A percentile compares a stretch with the other conserved stretches of the same genome.
Conservation (phyloP, 2,888 invertebrate species). For the Oligia fasciuncula region DNA sequence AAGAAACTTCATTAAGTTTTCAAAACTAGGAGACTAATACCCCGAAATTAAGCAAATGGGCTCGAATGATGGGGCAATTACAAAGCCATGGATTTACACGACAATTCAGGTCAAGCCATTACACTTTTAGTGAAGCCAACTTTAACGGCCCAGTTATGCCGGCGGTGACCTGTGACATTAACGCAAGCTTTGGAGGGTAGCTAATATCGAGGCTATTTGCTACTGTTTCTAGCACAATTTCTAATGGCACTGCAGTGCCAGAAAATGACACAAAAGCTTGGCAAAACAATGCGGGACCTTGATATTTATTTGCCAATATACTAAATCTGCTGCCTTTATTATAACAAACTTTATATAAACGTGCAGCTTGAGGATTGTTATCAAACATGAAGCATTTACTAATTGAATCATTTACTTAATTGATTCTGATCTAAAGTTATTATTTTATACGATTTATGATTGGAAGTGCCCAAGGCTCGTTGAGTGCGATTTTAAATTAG, state of each 20-base stretch:
- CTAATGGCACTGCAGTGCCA: conserved; percentile 66
- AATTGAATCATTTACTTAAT: conserved; percentile 29
- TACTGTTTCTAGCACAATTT: conserved; percentile 62
- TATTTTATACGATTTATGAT: conserved; percentile 9
- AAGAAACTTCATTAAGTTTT: conserved; percentile 26
- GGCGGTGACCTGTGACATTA: conserved; percentile 76
- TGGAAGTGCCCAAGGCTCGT: not conserved
- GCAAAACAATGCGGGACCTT: conserved; percentile 76
- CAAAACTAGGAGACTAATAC: conserved; percentile 41
- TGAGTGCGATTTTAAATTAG: not conserved
- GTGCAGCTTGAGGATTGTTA: conserved; percentile 23
- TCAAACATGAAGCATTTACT: conserved; percentile 25
- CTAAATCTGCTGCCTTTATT: conserved; percentile 43
- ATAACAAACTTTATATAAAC: conserved; percentile 48
- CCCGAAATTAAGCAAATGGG: conserved; percentile 69
- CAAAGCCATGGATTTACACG: conserved; percentile 71
- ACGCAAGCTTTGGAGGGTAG: conserved; percentile 72
- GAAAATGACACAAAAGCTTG: conserved; percentile 72
- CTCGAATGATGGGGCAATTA: conserved; percentile 70
- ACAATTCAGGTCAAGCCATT: conserved; percentile 75
- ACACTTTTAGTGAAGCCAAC: conserved; percentile 68
- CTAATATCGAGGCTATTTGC: conserved; percentile 74
- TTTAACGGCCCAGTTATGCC: conserved; percentile 68
- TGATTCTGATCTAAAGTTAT: conserved; percentile 5
- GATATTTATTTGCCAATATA: conserved; percentile 67